Evolutionary conservation across 2,113 vertebrate species (phyloP), one percentile per base, ranked within the genome.

Genomic region (Cercocebus atys): DNA sequence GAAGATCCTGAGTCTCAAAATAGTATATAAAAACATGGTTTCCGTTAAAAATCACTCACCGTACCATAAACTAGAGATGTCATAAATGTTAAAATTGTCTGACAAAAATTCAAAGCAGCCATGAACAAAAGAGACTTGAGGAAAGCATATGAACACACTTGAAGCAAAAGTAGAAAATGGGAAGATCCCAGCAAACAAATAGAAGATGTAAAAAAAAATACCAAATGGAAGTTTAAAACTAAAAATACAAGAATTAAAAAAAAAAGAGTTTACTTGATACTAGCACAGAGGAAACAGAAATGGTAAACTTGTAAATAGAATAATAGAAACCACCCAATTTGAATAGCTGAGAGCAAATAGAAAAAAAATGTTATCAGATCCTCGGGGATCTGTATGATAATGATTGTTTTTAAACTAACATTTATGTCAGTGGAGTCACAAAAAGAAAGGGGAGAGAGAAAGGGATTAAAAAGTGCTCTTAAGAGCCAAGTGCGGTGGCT

Each of bases 361-460:
- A 4, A 5, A 11, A n/a, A 1, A 75, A 7, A 5, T 0, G 13
- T 4, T 0, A 55, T 1, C 61, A 25, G 59, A 8, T 0, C 18
- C 8, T 45, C 9, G 3, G n/a, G 3, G 30, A 3, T 4, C 50
- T 0, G 0, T 4, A 11, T 8, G 8, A 32, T 30, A 10, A 52
- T 0, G 4, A 8, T 64, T 64, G 27, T 59, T 13, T 64, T 64
- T 12, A 61, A 61, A 64, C 8, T 22, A 1, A 2, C 7, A 2
- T 1, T 43, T 11, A 0, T 4, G 32, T 6, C 11, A 47, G 0
- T 6, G 6, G 35, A 4, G 70, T 25, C 55, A 12, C 0, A 8
- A 55, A 68, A 68, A 35, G 66, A 35, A 35, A 68, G 1, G 6
- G 3, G 20, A 61, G 1, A 16, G 27, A 20, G 32, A 8, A 47